Conservation (phyloP, 1,140 invertebrate species). For the Zaprionus capensis region DNA sequence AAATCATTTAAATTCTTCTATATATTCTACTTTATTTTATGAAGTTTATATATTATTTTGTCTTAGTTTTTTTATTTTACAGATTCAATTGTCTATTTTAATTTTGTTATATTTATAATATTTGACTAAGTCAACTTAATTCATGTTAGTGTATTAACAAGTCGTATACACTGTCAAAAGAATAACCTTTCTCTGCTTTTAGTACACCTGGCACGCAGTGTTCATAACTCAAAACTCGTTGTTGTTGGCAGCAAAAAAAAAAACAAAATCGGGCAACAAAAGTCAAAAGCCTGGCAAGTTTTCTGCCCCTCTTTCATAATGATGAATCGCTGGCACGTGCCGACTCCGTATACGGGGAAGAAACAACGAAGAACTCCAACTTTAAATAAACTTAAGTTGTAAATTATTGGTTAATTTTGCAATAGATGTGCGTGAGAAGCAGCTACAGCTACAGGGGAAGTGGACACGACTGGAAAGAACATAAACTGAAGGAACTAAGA, state of each 20-base stretch:
- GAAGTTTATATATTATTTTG: background rate
- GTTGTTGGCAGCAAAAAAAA: slow-evolving; percentile 49
- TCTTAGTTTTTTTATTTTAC: background rate
- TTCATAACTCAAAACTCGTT: slow-evolving; percentile 71
- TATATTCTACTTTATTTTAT: background rate
- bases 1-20: background rate
- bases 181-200: slow-evolving; percentile 32
- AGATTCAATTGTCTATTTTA: background rate
- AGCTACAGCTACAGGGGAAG: background rate
- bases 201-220: slow-evolving; percentile 72
- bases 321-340: slow-evolving; percentile 64
- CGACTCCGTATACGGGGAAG: background rate
- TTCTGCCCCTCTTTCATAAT: slow-evolving; percentile 52
- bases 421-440: background rate
- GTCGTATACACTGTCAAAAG: background rate
- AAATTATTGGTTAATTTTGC: background rate
- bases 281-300: slow-evolving; percentile 53
- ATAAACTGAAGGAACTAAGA: background rate
- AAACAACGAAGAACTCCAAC: background rate
- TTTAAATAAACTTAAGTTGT: slow-evolving; percentile 12
- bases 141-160: slow-evolving; percentile 4
- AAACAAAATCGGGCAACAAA: slow-evolving; percentile 59
- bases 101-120: background rate
- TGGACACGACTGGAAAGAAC: background rate
- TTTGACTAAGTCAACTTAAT: background rate